These are phyloP conservation scores for Tympanoctomys barrerae DNA, from an alignment of 2,797 vertebrate species.

Conservation along the genomic window DNA sequence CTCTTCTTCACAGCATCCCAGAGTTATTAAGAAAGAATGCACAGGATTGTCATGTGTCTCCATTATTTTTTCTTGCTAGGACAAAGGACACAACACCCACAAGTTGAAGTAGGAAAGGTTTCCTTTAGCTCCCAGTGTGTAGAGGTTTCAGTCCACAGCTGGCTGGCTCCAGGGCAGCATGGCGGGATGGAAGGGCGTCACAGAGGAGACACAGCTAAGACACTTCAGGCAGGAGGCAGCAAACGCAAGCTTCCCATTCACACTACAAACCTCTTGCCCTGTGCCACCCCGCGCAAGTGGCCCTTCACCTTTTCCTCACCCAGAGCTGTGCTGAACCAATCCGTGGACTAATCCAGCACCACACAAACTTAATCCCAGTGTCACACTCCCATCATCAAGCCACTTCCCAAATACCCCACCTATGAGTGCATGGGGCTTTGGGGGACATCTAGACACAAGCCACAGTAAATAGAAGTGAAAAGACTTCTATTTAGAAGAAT, in stretches of 20 bases:
- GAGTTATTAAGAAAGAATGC: neutral
- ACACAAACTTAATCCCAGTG: neutral
- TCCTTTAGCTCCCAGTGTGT: neutral
- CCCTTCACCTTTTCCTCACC: neutral
- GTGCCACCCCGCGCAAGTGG: neutral
- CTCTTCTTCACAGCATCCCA: neutral
- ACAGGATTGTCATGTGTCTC: neutral
- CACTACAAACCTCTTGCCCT: neutral
- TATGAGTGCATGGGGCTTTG: neutral
- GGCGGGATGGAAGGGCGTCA: neutral
- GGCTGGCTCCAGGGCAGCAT: neutral
- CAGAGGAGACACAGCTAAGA: neutral
- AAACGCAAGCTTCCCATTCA: neutral
- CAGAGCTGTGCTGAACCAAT: neutral
- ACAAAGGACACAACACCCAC: neutral
- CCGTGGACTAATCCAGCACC: neutral
- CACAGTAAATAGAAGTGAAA: neutral
- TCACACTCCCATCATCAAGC: neutral
- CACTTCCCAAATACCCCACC: neutral
- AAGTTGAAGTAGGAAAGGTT: neutral
- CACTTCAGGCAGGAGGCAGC: neutral
- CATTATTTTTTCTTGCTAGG: neutral
- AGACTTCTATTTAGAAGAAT: neutral
- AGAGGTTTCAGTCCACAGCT: neutral
- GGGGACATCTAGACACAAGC: neutral